Evolutionary conservation across 2,113 vertebrate species (phyloP).

Genomic region (Kobus ellipsiprymnus): DNA sequence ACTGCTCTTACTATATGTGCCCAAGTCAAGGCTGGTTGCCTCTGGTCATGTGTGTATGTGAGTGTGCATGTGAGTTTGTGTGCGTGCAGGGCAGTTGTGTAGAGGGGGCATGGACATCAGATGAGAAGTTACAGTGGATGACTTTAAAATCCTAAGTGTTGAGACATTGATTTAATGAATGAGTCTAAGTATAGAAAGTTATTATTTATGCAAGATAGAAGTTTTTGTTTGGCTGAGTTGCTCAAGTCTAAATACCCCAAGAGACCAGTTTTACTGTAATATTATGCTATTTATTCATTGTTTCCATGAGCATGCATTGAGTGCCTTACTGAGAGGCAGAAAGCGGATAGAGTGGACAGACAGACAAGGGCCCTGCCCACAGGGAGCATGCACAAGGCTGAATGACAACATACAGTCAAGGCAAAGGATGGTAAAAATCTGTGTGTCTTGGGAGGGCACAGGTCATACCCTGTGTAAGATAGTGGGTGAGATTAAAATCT

Average conservation of each 20-base stretch:
- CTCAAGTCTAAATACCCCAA: background rate
- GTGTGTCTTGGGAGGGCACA: fast-evolving
- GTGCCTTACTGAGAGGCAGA: background rate
- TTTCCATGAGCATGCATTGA: background rate
- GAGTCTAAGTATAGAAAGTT: background rate
- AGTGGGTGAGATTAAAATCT: background rate
- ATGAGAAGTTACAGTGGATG: background rate
- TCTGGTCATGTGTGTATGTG: background rate
- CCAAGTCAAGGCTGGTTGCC: background rate
- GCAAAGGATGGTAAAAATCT: background rate
- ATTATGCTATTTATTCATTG: background rate
- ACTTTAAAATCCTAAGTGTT: background rate
- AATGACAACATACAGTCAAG: background rate
- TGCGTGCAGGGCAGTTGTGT: background rate
- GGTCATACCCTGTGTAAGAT: background rate
- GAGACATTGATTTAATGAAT: background rate
- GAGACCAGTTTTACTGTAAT: background rate
- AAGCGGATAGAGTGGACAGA: background rate
- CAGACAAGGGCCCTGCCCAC: background rate
- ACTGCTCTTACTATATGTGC: background rate
- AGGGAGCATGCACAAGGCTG: background rate
- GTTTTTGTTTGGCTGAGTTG: background rate
- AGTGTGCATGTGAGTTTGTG: background rate
- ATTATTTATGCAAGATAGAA: background rate
- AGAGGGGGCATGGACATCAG: background rate